Base-by-base conservation (phyloP, 1,140 invertebrate species). In the Temnothorax longispinosus region DNA sequence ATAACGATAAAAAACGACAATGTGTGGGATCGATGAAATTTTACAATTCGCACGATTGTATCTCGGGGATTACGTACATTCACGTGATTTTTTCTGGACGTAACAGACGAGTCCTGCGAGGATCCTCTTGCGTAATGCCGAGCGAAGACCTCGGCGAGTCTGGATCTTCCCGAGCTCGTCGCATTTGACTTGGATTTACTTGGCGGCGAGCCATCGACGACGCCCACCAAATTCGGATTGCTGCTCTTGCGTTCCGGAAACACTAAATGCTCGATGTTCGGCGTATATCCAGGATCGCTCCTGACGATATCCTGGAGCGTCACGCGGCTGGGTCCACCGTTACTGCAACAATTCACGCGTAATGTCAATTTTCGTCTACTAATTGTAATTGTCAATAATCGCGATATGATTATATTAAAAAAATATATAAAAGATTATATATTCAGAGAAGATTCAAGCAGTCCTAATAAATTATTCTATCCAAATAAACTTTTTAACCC, bases 231-330 rank as follows among this genome's bases (percentile, higher is more conserved):
- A 94, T 93, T 95, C 85, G 93, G 94, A 93, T 94, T 96, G 93
- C 91, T 94, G 67, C 93, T 94, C 88, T 96, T 96, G 58, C 95
- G 93, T 67, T 95, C 94, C 15, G 95, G 96, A 86, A 96, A 96
- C 60, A 96, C 96, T 76, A 96, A 93, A 86, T 96, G 96, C 89
- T 96, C 96, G 91, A 96, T 96, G 91, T 96, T 96, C 72, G 96
- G 94, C 56, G 96, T 96, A 89, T 96, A 96, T 88, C 95, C 94
- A 71, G 95, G 95, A 94, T 95, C 95, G 71, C 91, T 94, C 52
- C 94, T 93, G 7, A 95, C 94, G 87, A 95, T 94, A 87, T 95
- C 95, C 76, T 95, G 94, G 41, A 95, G 92, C 21, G 93, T 94
- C 38, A 94, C 92, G 60, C 94, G 93, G 77, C 91, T 87, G 7